Conservation (phyloP, 2,888 invertebrate genomes). For the Tipula confusa region DNA sequence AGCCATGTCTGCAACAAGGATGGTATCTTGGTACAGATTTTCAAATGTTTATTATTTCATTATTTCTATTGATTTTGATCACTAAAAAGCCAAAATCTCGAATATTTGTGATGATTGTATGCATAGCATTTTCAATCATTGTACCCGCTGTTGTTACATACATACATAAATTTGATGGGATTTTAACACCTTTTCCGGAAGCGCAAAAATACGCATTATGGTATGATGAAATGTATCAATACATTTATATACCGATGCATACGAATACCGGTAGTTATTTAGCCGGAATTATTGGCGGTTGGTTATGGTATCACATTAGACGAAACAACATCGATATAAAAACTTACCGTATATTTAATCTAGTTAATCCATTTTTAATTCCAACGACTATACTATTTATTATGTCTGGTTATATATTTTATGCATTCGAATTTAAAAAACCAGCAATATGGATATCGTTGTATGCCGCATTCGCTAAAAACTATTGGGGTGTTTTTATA, state of each 20-base stretch:
- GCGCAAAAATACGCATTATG: neutral
- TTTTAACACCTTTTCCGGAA: slow-evolving; percentile 50
- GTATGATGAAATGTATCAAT: neutral
- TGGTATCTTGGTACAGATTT: slow-evolving; percentile 55
- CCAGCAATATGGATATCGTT: slow-evolving; percentile 33
- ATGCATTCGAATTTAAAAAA: slow-evolving; percentile 33
- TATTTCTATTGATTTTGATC: slow-evolving; percentile 44
- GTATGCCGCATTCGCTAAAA: slow-evolving; percentile 31
- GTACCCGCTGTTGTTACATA: slow-evolving; percentile 48
- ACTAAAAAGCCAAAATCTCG: slow-evolving; percentile 31
- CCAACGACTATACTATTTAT: slow-evolving; percentile 28
- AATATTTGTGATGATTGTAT: slow-evolving; percentile 38
- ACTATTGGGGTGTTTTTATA: slow-evolving; percentile 32
- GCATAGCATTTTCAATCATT: slow-evolving; percentile 38
- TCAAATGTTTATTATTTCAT: slow-evolving; percentile 50
- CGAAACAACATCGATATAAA: neutral
- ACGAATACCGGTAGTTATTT: neutral
- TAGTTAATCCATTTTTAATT: neutral
- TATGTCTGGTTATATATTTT: slow-evolving; percentile 32
- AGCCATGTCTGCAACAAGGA: slow-evolving; percentile 38
- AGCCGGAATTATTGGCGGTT: neutral
- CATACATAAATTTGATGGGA: slow-evolving; percentile 48
- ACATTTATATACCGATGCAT: neutral
- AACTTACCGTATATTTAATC: neutral
- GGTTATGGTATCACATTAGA: neutral